Base-by-base conservation (phyloP, 2,888 invertebrate species). In the Tillus elongatus region DNA sequence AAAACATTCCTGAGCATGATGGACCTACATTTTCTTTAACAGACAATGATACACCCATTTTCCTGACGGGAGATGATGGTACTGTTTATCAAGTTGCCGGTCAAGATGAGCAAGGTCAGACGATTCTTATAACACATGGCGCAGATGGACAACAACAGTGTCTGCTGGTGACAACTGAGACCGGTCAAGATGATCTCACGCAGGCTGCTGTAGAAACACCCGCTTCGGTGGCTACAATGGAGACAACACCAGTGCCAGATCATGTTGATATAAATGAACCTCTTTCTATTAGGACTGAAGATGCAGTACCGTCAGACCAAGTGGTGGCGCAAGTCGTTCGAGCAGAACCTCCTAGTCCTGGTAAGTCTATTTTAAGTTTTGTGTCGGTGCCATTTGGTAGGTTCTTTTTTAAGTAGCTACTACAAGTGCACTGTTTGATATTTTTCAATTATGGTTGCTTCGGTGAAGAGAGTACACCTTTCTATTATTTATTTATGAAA, bases 241-340 rank as follows among this genome's bases (percentile, higher is more conserved):
- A 43, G 15, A 24, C 40, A 26, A 36, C 41, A 15, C 37, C 39
- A 24, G 43, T 43, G 15, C 50, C 50, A 10, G 42, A 44, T 2
- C 39, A 35, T 3, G 42, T 49, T 3, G 49, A 50, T 35, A 40
- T 68, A 52, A 48, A 49, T 4, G 52, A 50, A 10, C 56, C 54
- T 1, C 41, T 55, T 14, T 45, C 49, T 0, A 46, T 54, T 6
- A 55, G 72, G 58, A 71, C 71, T 42, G 73, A 73, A 55, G 66
- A 67, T 16, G 70, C 69, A 13, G 73, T 72, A 55, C 66, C 67
- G 42, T 64, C 66, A 4, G 77, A 77, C 58, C 86, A 87, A 65
- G 83, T 88, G 55, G 85, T 87, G 40, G 88, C 88, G 43, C 87
- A 88, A 66, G 79, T 88, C 38, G 79, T 88, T 37, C 83, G 86